Evolutionary conservation across 2,888 invertebrate genomes (phyloP).

Genomic region (Timema cristinae): DNA sequence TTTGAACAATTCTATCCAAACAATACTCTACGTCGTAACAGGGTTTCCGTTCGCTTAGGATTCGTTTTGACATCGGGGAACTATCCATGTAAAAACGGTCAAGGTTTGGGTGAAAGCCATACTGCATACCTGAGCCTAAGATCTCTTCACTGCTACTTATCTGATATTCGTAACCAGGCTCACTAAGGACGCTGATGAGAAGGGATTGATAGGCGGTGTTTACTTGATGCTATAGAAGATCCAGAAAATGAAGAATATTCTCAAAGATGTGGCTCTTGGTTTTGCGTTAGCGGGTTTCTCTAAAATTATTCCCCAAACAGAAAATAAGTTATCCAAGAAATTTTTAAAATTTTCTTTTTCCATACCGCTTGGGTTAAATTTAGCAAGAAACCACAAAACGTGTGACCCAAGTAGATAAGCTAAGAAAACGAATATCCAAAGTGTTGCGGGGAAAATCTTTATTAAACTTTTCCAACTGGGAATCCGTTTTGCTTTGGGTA

Average conservation of each 20-base stretch:
- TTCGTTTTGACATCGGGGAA: neutral
- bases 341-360: too few species aligned
- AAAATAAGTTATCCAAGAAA: too few species aligned
- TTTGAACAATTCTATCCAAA: neutral
- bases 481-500: neutral
- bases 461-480: conserved; percentile 1
- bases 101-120: conserved; percentile 15
- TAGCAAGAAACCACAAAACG: neutral
- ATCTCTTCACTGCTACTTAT: conserved; percentile 18
- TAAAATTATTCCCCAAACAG: neutral
- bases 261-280: neutral
- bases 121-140: conserved; percentile 14
- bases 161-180: conserved; percentile 15
- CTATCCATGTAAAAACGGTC: neutral
- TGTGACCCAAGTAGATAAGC: neutral
- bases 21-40: conserved; percentile 4
- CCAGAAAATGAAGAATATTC: neutral
- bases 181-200: conserved; percentile 18
- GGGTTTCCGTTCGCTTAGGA: neutral
- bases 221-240: conserved; percentile 18
- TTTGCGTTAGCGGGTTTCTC: neutral
- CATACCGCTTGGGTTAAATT: neutral
- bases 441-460: neutral
- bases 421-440: neutral
- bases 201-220: conserved; percentile 21